Percentiles rank a stretch among this genome's conserved stretches.
These are phyloP conservation scores for Channa maculata DNA, from an alignment of 2,113 vertebrate species.

Conservation along the genomic window DNA sequence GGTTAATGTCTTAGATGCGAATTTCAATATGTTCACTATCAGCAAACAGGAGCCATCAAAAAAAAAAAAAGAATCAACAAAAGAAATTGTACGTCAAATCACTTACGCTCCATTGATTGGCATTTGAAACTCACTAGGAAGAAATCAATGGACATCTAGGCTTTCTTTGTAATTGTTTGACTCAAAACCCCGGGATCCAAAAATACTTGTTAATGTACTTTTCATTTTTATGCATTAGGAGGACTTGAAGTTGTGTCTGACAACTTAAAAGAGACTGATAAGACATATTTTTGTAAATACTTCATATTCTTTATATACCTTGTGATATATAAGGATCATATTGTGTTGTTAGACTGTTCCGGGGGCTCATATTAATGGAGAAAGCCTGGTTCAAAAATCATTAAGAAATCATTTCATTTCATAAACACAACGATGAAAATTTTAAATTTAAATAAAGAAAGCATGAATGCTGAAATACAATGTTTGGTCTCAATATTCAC, in stretches of 20 bases:
- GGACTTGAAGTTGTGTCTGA: neutral
- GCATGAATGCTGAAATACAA: neutral
- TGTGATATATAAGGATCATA: neutral
- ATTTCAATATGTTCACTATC: slow-evolving; percentile 3
- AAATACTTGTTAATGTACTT: slow-evolving; percentile 12
- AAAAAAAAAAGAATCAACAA: slow-evolving; percentile 32
- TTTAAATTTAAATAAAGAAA: neutral
- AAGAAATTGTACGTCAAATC: slow-evolving; percentile 41
- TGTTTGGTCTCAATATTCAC: neutral
- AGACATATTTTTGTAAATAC: neutral
- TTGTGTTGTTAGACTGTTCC: neutral
- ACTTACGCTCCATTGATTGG: slow-evolving; percentile 44
- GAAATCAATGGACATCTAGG: slow-evolving; percentile 58
- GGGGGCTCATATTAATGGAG: neutral
- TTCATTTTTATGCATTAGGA: slow-evolving; percentile 19
- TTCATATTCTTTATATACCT: too few relatives aligned
- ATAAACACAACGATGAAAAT: neutral
- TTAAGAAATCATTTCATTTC: slow-evolving; percentile 4
- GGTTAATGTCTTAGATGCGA: slow-evolving; percentile 9
- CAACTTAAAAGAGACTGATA: neutral
- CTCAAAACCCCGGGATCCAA: slow-evolving; percentile 19
- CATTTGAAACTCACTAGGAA: slow-evolving; percentile 55
- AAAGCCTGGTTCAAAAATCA: neutral
- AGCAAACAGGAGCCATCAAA: neutral
- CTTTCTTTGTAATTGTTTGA: slow-evolving; percentile 48